These are phyloP conservation scores for Butorides virescens DNA, from an alignment of 2,113 vertebrate genomes.

Conservation along the genomic window DNA sequence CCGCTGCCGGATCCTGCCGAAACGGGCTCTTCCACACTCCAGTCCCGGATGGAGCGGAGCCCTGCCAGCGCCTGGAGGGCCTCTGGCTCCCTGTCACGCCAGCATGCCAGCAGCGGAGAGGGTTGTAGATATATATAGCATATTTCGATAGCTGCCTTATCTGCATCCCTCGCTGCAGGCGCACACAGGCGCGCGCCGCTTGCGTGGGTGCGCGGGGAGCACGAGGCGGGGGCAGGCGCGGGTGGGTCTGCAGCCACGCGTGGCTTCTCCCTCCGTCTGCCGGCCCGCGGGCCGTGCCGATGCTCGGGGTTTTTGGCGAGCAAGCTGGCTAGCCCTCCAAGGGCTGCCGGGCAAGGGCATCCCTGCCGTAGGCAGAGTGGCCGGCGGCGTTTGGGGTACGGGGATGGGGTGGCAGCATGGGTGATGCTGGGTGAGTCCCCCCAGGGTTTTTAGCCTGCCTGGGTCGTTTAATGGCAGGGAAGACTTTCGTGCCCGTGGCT, in stretches of 20 bases:
- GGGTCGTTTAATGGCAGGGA: not conserved
- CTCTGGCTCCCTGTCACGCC: not conserved
- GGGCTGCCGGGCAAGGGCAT: rapidly evolving
- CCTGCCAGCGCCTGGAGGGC: not conserved
- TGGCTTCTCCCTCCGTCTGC: rapidly evolving
- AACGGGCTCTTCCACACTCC: not conserved
- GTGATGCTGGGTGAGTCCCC: not conserved
- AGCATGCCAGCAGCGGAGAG: not conserved
- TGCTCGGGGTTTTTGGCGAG: not conserved
- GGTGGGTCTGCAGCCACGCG: not conserved
- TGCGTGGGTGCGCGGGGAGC: not conserved
- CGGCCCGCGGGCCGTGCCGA: rapidly evolving
- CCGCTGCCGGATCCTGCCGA: not conserved
- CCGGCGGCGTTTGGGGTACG: rapidly evolving
- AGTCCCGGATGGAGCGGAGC: rapidly evolving
- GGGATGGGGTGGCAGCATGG: not conserved
- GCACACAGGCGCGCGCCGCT: not conserved
- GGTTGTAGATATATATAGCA: not conserved
- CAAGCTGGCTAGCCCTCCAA: not conserved
- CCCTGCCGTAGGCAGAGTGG: rapidly evolving
- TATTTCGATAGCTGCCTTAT: not conserved
- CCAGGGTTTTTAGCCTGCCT: not conserved
- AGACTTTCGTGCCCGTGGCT: rapidly evolving
- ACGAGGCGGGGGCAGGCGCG: not conserved
- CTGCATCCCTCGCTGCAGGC: not conserved